These are phyloP conservation scores for Chorisops tibialis DNA, from an alignment of 2,888 invertebrate genomes.

Conservation along the genomic window DNA sequence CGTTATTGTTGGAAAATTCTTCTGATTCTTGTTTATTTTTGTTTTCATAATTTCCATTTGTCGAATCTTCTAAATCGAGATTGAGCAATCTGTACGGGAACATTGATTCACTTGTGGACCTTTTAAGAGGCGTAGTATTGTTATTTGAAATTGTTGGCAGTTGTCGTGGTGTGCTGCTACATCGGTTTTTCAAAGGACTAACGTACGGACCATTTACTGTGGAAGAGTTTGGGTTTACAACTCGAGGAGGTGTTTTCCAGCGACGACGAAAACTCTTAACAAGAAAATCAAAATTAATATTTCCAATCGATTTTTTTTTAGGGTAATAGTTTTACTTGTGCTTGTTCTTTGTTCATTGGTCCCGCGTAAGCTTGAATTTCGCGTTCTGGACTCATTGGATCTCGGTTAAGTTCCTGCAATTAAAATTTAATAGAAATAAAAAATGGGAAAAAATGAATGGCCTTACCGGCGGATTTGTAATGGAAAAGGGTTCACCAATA, in stretches of 20 bases:
- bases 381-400: slow-evolving; percentile 66
- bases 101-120: neutral
- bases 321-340: slow-evolving; percentile 49
- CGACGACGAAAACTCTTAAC: slow-evolving; percentile 63
- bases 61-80: slow-evolving; percentile 12
- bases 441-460: neutral
- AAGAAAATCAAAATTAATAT: slow-evolving; percentile 13
- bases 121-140: slow-evolving; percentile 20
- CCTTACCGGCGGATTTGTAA: slow-evolving; percentile 64
- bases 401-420: slow-evolving; percentile 59
- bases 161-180: slow-evolving; percentile 3
- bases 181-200: slow-evolving; percentile 28
- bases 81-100: neutral
- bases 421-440: slow-evolving; percentile 13
- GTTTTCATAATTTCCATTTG: slow-evolving; percentile 19
- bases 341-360: slow-evolving; percentile 77
- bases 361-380: slow-evolving; percentile 87
- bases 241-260: slow-evolving; percentile 80
- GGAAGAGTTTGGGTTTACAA: slow-evolving; percentile 36
- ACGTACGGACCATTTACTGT: slow-evolving; percentile 37
- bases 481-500: slow-evolving; percentile 77
- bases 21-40: neutral
- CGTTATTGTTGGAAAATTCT: neutral
- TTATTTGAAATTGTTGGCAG: slow-evolving; percentile 4
- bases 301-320: neutral